phyloP scores from a whole-genome alignment of 2,113 vertebrate genomes.

The Pongo pygmaeus region DNA sequence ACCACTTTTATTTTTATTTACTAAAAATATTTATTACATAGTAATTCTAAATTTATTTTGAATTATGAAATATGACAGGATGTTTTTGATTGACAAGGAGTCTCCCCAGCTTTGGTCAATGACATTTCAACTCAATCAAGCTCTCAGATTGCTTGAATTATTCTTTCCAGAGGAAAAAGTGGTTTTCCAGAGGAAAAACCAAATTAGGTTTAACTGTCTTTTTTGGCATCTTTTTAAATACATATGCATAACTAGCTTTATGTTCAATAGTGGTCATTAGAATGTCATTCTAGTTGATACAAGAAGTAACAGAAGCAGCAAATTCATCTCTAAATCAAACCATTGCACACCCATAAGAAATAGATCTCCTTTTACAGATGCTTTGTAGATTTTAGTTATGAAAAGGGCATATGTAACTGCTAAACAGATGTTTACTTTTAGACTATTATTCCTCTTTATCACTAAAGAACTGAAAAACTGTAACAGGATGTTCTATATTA shows the following conservation, averaged over 20 bases:
- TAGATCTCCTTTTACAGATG: background rate
- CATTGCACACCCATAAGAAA: slow-evolving; percentile 10
- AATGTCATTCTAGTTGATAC: slow-evolving; percentile 56
- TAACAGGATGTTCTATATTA: background rate
- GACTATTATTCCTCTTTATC: background rate
- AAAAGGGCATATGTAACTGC: background rate
- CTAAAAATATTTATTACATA: slow-evolving; percentile 49
- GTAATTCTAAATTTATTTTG: slow-evolving; percentile 39
- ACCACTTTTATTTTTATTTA: slow-evolving; percentile 59
- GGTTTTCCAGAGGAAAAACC: slow-evolving; percentile 35
- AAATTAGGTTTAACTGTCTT: slow-evolving; percentile 41
- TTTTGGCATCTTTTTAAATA: slow-evolving; percentile 25
- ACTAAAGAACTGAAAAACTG: background rate
- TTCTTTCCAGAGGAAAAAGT: slow-evolving; percentile 43
- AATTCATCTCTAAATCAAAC: slow-evolving; percentile 50
- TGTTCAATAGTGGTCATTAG: slow-evolving; percentile 49
- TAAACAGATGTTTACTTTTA: background rate
- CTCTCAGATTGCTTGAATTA: slow-evolving; percentile 11
- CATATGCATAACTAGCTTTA: slow-evolving; percentile 35
- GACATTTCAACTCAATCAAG: slow-evolving; percentile 10
- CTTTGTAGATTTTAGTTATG: background rate
- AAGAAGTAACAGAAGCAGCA: slow-evolving; percentile 26
- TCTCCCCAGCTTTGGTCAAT: background rate
- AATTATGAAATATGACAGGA: background rate
- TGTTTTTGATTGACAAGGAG: background rate